phyloP scores from a whole-genome alignment of 1,140 invertebrate genomes.

The Caenorhabditis remanei region DNA sequence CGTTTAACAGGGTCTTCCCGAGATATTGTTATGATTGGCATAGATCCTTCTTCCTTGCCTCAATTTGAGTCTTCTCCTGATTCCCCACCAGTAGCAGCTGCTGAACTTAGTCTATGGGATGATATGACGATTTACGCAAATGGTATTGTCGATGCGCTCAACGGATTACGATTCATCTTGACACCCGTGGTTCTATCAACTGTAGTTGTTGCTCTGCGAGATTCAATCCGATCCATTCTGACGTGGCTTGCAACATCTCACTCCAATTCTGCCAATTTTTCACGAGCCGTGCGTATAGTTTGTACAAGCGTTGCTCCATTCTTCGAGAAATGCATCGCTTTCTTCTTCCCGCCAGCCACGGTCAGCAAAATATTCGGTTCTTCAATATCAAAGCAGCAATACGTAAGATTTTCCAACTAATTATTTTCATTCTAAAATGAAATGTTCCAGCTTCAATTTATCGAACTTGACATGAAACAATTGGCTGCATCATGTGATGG shows the following conservation, averaged over 20 bases:
- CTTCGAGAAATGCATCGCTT: constrained; percentile 69
- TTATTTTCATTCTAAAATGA: constrained; percentile 26
- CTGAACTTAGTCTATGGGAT: constrained; percentile 75
- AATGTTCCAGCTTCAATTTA: constrained; percentile 55
- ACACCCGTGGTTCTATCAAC: constrained; percentile 64
- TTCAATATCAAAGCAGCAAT: constrained; percentile 67
- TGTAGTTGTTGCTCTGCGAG: constrained; percentile 65
- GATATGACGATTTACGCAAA: constrained; percentile 77
- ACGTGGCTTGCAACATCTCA: constrained; percentile 67
- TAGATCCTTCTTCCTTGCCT: constrained; percentile 3
- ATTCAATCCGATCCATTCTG: constrained; percentile 63
- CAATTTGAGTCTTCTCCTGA: constrained; percentile 58
- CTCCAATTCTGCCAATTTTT: constrained; percentile 67
- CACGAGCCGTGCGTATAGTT: constrained; percentile 65
- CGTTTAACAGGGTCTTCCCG: constrained; percentile 57
- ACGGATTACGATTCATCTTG: constrained; percentile 74
- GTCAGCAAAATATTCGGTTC: constrained; percentile 57
- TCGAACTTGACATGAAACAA: constrained; percentile 48
- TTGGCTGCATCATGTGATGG: constrained; percentile 56
- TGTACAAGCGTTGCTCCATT: constrained; percentile 71
- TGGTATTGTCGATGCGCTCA: constrained; percentile 71
- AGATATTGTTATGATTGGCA: constrained; percentile 63
- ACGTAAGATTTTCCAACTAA: constrained; percentile 62
- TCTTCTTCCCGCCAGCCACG: constrained; percentile 68
- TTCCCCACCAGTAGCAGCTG: constrained; percentile 68